phyloP scores from a whole-genome alignment of 1,140 invertebrate species.

The Procambarus clarkii region DNA sequence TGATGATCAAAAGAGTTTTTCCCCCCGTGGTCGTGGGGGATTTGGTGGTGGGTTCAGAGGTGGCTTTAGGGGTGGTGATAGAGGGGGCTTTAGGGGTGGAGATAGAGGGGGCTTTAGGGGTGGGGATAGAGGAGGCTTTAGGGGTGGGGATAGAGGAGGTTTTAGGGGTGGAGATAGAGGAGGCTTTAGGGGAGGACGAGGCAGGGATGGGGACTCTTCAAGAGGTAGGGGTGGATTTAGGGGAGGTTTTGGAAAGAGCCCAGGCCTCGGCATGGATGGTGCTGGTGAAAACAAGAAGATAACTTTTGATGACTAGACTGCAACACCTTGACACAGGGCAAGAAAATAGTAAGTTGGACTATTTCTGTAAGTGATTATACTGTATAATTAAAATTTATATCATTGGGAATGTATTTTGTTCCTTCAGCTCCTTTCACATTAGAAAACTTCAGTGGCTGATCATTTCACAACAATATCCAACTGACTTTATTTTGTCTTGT shows the following conservation, averaged over 20 bases:
- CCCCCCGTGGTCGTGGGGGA: constrained; percentile 2
- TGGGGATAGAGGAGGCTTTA: constrained; percentile 73
- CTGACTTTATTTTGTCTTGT: background rate
- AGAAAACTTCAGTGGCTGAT: background rate
- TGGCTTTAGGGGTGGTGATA: constrained; percentile 74
- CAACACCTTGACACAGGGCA: constrained; percentile 40
- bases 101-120: constrained; percentile 67
- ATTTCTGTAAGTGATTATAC: background rate
- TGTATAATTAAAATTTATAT: too few species aligned
- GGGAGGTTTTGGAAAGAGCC: constrained; percentile 46
- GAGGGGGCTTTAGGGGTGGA: constrained; percentile 69
- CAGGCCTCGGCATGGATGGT: constrained; percentile 59
- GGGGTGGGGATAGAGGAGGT: constrained; percentile 73
- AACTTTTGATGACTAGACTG: constrained; percentile 83
- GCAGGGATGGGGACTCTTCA: background rate
- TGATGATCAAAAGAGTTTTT: background rate
- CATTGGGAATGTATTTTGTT: too few species aligned
- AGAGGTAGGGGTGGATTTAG: constrained; percentile 28
- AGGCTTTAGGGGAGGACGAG: constrained; percentile 73
- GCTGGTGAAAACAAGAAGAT: constrained; percentile 87
- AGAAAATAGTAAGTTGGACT: constrained; percentile 48
- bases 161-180: constrained; percentile 73
- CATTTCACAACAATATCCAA: background rate
- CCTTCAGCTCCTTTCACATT: too few species aligned
- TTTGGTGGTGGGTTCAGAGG: constrained; percentile 41